Evolutionary conservation across 2,888 invertebrate species (phyloP).

Genomic region (Hypsopygia costalis): DNA sequence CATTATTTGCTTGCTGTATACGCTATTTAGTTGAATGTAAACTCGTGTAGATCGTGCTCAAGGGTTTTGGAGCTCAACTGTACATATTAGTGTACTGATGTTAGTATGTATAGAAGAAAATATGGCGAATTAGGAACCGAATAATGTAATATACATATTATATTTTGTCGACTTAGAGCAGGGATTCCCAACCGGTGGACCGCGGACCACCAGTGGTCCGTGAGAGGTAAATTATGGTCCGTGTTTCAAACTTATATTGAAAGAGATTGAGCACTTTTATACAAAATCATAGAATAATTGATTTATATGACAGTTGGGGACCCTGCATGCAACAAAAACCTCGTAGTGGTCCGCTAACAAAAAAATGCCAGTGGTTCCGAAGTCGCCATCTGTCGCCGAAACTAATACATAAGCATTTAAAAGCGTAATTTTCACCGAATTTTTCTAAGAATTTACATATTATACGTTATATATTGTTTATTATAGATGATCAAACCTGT

Average conservation of each 20-base stretch:
- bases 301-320: too few relatives aligned
- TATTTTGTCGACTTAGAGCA: too few relatives aligned
- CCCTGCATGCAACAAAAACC: too few relatives aligned
- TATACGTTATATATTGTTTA: slow-evolving; percentile 30
- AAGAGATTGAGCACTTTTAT: too few relatives aligned
- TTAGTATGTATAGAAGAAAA: not conserved
- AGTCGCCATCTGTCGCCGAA: slow-evolving; percentile 8
- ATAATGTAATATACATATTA: too few relatives aligned
- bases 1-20: too few relatives aligned
- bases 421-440: slow-evolving; percentile 50
- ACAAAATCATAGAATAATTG: too few relatives aligned
- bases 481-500: slow-evolving; percentile 57
- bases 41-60: slow-evolving; percentile 11
- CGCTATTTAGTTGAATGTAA: not conserved
- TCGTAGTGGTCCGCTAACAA: too few relatives aligned
- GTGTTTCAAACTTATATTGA: too few relatives aligned
- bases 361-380: not conserved
- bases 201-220: too few relatives aligned
- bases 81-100: slow-evolving; percentile 5
- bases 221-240: too few relatives aligned
- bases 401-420: slow-evolving; percentile 42
- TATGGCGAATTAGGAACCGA: not conserved
- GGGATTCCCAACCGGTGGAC: too few relatives aligned
- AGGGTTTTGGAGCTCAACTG: slow-evolving; percentile 11
- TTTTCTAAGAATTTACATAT: slow-evolving; percentile 66